Conservation (phyloP, 2,888 invertebrate species). For the Macrophya alboannulata region DNA sequence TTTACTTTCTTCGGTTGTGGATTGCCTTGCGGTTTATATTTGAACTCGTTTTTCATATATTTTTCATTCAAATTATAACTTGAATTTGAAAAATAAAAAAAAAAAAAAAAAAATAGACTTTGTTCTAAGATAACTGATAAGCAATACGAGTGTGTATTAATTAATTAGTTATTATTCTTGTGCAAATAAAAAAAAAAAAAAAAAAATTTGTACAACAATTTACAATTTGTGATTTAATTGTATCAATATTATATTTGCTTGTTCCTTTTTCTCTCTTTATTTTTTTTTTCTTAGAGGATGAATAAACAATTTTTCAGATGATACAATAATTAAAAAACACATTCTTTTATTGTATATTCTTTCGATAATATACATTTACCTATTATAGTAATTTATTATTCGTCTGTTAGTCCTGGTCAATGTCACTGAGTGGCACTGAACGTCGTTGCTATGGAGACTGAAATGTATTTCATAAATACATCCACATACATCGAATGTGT, state of each 20-base stretch:
- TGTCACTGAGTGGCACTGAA: constrained; percentile 64
- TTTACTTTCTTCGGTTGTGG: constrained; percentile 14
- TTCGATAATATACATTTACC: not conserved
- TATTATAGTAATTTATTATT: constrained; percentile 20
- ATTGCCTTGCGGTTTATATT: not conserved
- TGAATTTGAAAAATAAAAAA: not conserved
- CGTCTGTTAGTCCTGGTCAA: constrained; percentile 63
- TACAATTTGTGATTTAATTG: constrained; percentile 40
- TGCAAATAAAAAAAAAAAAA: constrained; percentile 8
- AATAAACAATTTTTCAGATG: constrained; percentile 52
- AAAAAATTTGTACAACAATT: not conserved
- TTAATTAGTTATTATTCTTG: constrained; percentile 5
- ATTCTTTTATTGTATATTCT: not conserved
- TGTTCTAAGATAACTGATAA: constrained; percentile 1
- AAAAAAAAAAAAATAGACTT: not conserved
- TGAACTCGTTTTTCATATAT: not conserved
- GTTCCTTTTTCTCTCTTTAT: not conserved
- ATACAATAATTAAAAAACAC: not conserved
- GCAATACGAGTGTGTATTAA: constrained; percentile 44
- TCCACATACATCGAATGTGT: constrained; percentile 68
- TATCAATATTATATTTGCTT: constrained; percentile 18
- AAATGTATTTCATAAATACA: constrained; percentile 70
- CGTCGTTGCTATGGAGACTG: constrained; percentile 62
- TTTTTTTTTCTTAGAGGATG: not conserved
- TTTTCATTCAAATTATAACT: constrained; percentile 1